These are phyloP conservation scores for Drosophila neocordata DNA, from an alignment of 1,140 invertebrate genomes.

Conservation along the genomic window DNA sequence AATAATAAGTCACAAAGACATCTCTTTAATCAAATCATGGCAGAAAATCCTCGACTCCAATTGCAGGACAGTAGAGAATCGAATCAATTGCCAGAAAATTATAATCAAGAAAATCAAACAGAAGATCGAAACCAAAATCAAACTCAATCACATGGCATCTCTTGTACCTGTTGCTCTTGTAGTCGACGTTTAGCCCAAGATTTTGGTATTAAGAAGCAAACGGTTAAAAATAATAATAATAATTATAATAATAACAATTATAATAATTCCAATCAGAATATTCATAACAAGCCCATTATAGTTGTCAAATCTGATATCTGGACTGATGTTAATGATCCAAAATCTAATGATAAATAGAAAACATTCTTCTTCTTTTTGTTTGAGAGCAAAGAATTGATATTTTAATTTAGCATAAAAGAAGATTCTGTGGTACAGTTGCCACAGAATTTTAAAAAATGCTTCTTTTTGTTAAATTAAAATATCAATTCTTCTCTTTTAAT, in stretches of 20 bases:
- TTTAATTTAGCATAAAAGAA: conserved; percentile 1
- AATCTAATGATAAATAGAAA: not conserved
- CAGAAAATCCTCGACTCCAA: not conserved
- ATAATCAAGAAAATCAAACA: too few relatives aligned
- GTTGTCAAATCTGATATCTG: not conserved
- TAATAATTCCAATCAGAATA: not conserved
- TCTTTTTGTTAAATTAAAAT: conserved; percentile 2
- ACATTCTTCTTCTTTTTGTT: not conserved
- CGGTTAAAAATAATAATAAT: too few relatives aligned
- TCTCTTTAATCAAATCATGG: not conserved
- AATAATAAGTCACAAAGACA: not conserved
- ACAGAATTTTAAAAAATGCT: not conserved
- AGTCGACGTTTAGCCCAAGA: not conserved
- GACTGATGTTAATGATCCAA: not conserved
- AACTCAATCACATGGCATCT: not conserved
- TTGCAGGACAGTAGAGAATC: too few relatives aligned
- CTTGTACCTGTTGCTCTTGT: not conserved
- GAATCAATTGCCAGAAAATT: not conserved
- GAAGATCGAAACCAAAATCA: not conserved
- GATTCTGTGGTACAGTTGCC: not conserved
- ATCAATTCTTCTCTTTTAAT: not conserved
- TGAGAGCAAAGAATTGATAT: not conserved
- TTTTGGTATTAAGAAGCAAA: not conserved
- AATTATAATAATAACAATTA: not conserved
- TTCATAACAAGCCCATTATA: not conserved